Evolutionary conservation across 1,140 invertebrate species (phyloP).

Genomic region (Zaprionus camerounensis): DNA sequence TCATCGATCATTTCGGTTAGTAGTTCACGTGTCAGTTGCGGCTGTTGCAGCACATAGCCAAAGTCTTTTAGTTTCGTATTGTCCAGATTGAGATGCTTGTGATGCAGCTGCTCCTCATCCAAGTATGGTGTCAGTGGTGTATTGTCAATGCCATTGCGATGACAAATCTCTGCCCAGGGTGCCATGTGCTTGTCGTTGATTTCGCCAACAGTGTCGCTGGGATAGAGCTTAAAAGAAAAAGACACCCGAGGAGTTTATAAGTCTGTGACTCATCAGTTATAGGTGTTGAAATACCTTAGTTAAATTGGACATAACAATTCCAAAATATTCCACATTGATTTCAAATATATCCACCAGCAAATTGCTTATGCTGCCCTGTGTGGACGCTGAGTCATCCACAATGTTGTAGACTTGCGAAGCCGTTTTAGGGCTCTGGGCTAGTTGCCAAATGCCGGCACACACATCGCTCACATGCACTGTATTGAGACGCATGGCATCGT

Average conservation of each 20-base stretch:
- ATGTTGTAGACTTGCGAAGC: conserved; percentile 90
- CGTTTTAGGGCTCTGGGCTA: conserved; percentile 84
- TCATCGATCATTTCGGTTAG: conserved; percentile 86
- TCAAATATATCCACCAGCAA: conserved; percentile 93
- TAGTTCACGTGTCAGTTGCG: conserved; percentile 86
- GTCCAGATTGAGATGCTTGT: conserved; percentile 92
- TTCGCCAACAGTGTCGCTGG: conserved; percentile 91
- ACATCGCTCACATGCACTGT: conserved; percentile 94
- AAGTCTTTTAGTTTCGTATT: conserved; percentile 88
- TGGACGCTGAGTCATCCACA: conserved; percentile 92
- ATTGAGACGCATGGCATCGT: conserved; percentile 92
- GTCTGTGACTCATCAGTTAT: conserved; percentile 28
- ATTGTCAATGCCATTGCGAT: conserved; percentile 90
- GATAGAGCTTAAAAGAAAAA: conserved; percentile 57
- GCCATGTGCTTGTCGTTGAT: conserved; percentile 96
- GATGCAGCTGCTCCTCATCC: conserved; percentile 91
- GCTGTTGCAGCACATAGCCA: conserved; percentile 86
- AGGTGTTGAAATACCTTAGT: conserved; percentile 86
- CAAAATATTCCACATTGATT: conserved; percentile 94
- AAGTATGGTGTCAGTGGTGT: conserved; percentile 95
- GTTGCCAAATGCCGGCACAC: conserved; percentile 90
- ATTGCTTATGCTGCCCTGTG: conserved; percentile 92
- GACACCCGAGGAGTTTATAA: neutral
- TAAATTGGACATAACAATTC: conserved; percentile 90
- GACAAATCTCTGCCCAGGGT: conserved; percentile 94